Conservation (phyloP, 2,113 vertebrate species). For the Bettongia penicillata region DNA sequence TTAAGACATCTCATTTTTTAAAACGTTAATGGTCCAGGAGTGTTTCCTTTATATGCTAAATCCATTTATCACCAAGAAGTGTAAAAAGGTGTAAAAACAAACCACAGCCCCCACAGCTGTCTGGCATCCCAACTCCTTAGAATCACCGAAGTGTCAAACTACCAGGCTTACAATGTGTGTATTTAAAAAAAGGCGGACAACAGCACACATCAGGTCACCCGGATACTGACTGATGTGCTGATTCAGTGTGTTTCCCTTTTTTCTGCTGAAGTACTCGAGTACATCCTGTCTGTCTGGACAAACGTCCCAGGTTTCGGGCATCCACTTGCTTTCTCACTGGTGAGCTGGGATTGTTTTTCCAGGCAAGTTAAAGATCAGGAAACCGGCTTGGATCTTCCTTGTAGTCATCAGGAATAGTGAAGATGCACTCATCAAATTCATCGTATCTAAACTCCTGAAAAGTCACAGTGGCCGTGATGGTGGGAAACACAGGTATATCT, state of each 20-base stretch:
- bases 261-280: slow-evolving; percentile 44
- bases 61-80: slow-evolving; percentile 80
- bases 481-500: slow-evolving; percentile 99
- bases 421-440: slow-evolving; percentile 93
- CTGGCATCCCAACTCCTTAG: slow-evolving; percentile 67
- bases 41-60: slow-evolving; percentile 76
- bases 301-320: slow-evolving; percentile 33
- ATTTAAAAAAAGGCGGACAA: slow-evolving; percentile 72
- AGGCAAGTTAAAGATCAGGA: slow-evolving; percentile 92
- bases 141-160: slow-evolving; percentile 70
- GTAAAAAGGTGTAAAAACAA: slow-evolving; percentile 83
- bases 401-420: slow-evolving; percentile 95
- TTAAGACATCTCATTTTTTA: slow-evolving; percentile 67
- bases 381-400: slow-evolving; percentile 99
- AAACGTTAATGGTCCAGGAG: slow-evolving; percentile 81
- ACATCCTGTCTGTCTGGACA: slow-evolving; percentile 62
- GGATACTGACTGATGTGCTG: slow-evolving; percentile 50
- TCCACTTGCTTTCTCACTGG: slow-evolving; percentile 22
- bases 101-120: slow-evolving; percentile 79
- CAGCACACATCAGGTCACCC: slow-evolving; percentile 72
- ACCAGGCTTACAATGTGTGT: slow-evolving; percentile 66
- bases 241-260: slow-evolving; percentile 68
- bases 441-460: slow-evolving; percentile 99
- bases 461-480: slow-evolving; percentile 99
- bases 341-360: slow-evolving; percentile 35